Base-by-base conservation (phyloP, 2,888 invertebrate genomes). In the Amphipyra tragopoginis region DNA sequence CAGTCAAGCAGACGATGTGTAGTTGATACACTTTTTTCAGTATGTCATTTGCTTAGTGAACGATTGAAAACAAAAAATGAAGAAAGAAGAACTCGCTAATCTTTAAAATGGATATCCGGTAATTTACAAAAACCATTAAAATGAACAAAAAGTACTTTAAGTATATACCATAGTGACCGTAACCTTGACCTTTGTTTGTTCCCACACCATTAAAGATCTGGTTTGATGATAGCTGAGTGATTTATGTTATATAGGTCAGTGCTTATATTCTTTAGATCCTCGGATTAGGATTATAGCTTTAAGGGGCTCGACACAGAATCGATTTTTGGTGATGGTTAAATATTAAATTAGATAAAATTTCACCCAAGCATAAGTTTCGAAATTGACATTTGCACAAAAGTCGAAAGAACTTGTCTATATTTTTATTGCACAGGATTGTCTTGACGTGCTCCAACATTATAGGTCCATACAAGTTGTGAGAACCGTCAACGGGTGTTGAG, bases 181-280 rank as follows among this genome's bases (percentile, higher is more conserved):
- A 10, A 44, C 40, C 42, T 42, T 50, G 34, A 38, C n/a, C 13
- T 53, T 45, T 8, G 14, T 40, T 11, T 10, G 21, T 50, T 59
- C 40, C 34, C 40, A 66, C 59, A 57, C 29, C 36, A 38, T 13
- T 33, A 9, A 9, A 54, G 53, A 66, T 66, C n/a, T 21, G 5
- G 15, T 47, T 59, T 38, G 4, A 9, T 50, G 45, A 59, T 66
- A 47, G 9, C 10, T 5, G 13, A 5, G 1, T 53, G 45, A 59
- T 66, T 66, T 59, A n/a, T n/a, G n/a, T n/a, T n/a, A n/a, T n/a
- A n/a, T n/a, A n/a, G n/a, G n/a, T n/a, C n/a, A n/a, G n/a, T n/a
- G n/a, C n/a, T n/a, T n/a, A 51, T 50, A 6, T 11, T 5, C 33
- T 13, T n/a, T 36, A 38, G 21, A 29, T 45, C 15, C 39, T 29